phyloP scores from a whole-genome alignment of 2,888 invertebrate species.

The Brachypterus glaber region DNA sequence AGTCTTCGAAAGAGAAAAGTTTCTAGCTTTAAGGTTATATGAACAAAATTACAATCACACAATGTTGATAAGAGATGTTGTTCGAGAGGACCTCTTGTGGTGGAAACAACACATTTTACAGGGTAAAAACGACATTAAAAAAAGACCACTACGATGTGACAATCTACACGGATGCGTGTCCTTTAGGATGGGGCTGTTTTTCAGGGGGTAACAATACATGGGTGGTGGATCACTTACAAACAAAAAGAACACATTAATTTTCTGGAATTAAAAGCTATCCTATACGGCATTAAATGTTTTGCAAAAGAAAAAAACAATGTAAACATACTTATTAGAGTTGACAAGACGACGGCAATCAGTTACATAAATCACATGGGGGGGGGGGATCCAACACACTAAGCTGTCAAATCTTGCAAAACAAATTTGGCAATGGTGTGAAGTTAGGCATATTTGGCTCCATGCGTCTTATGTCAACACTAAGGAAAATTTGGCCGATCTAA shows the following conservation, averaged over 20 bases:
- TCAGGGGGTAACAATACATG: background rate
- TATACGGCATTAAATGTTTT: background rate
- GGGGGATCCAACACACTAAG: background rate
- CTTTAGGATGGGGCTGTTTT: background rate
- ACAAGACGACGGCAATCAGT: background rate
- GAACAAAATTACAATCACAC: too few relatives aligned
- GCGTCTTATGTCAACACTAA: too few relatives aligned
- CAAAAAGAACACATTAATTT: too few relatives aligned
- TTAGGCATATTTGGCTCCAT: conserved; percentile 8
- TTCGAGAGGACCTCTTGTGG: conserved; percentile 1
- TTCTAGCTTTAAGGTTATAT: too few relatives aligned
- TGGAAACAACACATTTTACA: background rate
- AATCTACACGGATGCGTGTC: background rate
- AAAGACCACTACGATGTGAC: background rate
- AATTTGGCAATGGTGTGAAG: conserved; percentile 4
- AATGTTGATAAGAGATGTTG: too few relatives aligned
- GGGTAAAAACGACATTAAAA: background rate
- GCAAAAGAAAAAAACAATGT: background rate
- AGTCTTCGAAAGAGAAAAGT: too few relatives aligned
- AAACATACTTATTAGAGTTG: background rate
- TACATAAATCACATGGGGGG: conserved; percentile 1
- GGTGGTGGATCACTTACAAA: background rate
- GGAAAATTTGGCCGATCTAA: too few relatives aligned
- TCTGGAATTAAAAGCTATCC: background rate
- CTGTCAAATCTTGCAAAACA: background rate